These are phyloP conservation scores for Lepidocyrtoides sp. DNA, from an alignment of 2,888 invertebrate species.

Conservation along the genomic window DNA sequence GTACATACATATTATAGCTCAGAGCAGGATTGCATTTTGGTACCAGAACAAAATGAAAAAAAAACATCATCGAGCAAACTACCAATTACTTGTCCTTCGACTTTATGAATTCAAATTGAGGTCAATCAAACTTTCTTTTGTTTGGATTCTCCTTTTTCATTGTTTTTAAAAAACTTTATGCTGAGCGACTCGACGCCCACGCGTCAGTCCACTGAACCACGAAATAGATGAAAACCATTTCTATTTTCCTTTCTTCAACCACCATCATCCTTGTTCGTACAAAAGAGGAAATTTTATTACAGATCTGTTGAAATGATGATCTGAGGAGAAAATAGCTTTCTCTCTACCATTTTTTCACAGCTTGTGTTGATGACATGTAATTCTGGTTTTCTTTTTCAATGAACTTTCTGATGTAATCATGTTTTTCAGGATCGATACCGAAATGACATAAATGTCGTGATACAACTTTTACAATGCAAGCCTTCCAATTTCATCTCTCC, in stretches of 20 bases:
- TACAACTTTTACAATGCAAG: slow-evolving; percentile 97
- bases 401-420: slow-evolving; percentile 12
- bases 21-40: too few species aligned
- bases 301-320: slow-evolving; percentile 23
- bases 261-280: background rate
- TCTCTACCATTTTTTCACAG: background rate
- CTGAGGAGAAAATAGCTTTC: background rate
- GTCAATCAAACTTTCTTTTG: background rate
- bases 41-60: too few species aligned
- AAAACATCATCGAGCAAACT: too few species aligned
- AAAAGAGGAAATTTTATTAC: background rate
- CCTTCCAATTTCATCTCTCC: slow-evolving; percentile 98
- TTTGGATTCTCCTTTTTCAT: background rate
- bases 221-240: background rate
- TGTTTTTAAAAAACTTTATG: background rate
- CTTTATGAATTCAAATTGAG: background rate
- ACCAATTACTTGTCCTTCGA: background rate
- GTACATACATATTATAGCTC: too few species aligned
- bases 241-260: background rate
- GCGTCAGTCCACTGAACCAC: background rate
- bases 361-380: too few species aligned
- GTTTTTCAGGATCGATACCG: slow-evolving; percentile 95
- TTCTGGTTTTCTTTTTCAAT: background rate
- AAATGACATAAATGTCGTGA: slow-evolving; percentile 97
- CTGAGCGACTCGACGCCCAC: background rate